A percentile compares a stretch with the other conserved stretches of the same genome.
These are phyloP conservation scores for Hydrozoanthus gracilis DNA, from an alignment of 92 coral and sea anemone species.

Conservation along the genomic window DNA sequence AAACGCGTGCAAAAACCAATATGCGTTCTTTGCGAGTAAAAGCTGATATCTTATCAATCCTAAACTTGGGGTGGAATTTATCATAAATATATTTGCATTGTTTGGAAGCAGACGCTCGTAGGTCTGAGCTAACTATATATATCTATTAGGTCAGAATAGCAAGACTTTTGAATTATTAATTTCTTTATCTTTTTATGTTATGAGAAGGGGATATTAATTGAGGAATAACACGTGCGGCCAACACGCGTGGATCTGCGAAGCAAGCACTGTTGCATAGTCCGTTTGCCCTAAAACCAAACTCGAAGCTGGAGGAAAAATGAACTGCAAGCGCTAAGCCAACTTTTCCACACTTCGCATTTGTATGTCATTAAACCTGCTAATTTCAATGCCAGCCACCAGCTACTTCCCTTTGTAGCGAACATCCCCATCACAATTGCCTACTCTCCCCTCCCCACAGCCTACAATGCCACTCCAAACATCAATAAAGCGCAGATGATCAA, in stretches of 20 bases:
- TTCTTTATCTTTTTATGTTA: slow-evolving; percentile 12
- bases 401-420: slow-evolving; percentile 16
- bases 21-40: background rate
- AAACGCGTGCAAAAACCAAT: slow-evolving; percentile 54
- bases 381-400: slow-evolving; percentile 10
- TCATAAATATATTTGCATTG: background rate
- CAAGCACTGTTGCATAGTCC: background rate
- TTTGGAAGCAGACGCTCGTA: slow-evolving; percentile 33
- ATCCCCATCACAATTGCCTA: background rate
- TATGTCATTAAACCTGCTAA: slow-evolving; percentile 16
- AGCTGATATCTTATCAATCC: background rate
- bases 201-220: slow-evolving; percentile 5
- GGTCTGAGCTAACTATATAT: slow-evolving; percentile 37
- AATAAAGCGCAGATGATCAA: background rate
- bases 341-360: slow-evolving; percentile 20
- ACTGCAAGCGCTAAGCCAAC: background rate
- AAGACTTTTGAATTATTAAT: slow-evolving; percentile 50
- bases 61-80: background rate
- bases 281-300: background rate
- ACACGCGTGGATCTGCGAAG: slow-evolving; percentile 11
- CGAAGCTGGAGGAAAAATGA: background rate
- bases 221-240: slow-evolving; percentile 10
- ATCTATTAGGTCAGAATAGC: slow-evolving; percentile 61
- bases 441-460: background rate
- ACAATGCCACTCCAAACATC: background rate